A percentile compares a stretch with the other conserved stretches of the same genome.
Conservation (phyloP, 23 tunicate genomes). For the Halocynthia roretzi region DNA sequence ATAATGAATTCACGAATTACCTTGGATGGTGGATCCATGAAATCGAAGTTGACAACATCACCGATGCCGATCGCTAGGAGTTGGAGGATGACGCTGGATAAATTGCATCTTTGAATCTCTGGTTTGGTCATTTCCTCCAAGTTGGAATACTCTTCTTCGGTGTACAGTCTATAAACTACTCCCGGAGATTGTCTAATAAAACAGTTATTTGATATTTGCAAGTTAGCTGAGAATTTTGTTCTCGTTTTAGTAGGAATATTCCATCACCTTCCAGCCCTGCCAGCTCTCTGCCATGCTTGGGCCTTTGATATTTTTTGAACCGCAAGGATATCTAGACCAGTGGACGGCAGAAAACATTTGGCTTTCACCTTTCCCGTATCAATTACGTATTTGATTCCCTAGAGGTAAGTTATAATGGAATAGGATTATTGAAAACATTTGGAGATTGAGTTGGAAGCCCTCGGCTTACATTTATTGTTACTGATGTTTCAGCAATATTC, state of each 20-base stretch:
- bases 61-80: constrained; percentile 79
- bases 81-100: constrained; percentile 63
- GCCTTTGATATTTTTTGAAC: constrained; percentile 86
- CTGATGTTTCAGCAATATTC: constrained; percentile 93
- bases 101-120: constrained; percentile 71
- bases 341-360: constrained; percentile 67
- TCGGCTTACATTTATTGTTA: constrained; percentile 42
- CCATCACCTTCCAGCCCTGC: constrained; percentile 73
- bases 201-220: background rate
- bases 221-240: background rate
- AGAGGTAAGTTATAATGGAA: background rate
- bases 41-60: constrained; percentile 65
- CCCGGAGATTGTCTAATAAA: constrained; percentile 48
- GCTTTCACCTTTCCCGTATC: constrained; percentile 90
- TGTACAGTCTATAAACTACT: constrained; percentile 66
- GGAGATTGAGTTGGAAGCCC: background rate
- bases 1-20: background rate
- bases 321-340: constrained; percentile 62
- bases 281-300: constrained; percentile 96
- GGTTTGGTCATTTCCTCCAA: constrained; percentile 50
- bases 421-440: background rate
- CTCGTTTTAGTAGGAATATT: background rate
- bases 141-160: constrained; percentile 56
- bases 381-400: constrained; percentile 85
- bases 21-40: constrained; percentile 72